Conservation (phyloP, 2,888 invertebrate genomes). For the Linyphia triangularis region DNA sequence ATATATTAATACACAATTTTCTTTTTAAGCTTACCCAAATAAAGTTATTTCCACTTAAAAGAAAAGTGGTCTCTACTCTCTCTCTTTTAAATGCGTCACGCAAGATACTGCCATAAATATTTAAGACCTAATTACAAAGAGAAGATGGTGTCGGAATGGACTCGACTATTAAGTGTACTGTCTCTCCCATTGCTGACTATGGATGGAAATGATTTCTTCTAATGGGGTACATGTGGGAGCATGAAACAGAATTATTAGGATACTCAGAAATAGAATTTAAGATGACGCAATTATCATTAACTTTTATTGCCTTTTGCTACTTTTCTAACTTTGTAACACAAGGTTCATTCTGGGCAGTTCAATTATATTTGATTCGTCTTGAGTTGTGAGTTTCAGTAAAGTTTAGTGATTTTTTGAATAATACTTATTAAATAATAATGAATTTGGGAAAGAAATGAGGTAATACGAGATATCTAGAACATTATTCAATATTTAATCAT, state of each 20-base stretch:
- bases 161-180: background rate
- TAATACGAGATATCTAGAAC: no score
- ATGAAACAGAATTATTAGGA: conserved; percentile 3
- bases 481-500: no score
- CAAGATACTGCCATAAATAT: conserved; percentile 41
- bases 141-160: background rate
- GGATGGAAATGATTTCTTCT: background rate
- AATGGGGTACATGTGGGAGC: background rate
- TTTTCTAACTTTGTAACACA: no score
- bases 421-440: no score
- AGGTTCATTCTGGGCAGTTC: no score
- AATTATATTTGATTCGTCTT: no score
- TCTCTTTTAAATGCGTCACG: conserved; percentile 38
- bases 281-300: background rate
- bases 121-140: conserved; percentile 42
- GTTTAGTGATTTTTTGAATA: no score
- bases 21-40: background rate
- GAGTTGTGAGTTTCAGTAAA: no score
- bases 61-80: conserved; percentile 27
- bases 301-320: background rate
- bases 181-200: no score
- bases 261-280: background rate
- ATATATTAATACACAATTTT: conserved; percentile 4
- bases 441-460: no score
- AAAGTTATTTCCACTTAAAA: conserved; percentile 25